Conservation (phyloP, 2,888 invertebrate species). For the Eilema depressum region DNA sequence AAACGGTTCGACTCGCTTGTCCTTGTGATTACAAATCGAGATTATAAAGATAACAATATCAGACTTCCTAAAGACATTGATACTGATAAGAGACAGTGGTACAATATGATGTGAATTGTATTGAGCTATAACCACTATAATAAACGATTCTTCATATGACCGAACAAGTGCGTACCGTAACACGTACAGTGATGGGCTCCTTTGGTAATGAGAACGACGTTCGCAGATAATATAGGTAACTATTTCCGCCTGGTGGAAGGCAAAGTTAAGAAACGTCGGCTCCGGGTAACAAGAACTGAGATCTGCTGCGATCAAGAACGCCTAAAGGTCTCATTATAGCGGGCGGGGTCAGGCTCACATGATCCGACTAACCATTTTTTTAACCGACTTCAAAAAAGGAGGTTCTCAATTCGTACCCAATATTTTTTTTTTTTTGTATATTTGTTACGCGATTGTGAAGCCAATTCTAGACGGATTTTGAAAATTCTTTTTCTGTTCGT, state of each 20-base stretch:
- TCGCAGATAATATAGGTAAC: neutral
- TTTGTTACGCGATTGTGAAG: too few species aligned
- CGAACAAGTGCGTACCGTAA: neutral
- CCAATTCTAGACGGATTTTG: too few species aligned
- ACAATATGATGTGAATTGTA: neutral
- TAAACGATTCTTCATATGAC: neutral
- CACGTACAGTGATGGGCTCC: neutral
- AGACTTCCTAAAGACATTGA: conserved; percentile 5
- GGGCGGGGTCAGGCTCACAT: too few species aligned
- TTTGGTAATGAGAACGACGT: neutral
- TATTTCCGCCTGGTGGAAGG: neutral
- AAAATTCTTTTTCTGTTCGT: too few species aligned
- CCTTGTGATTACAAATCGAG: neutral
- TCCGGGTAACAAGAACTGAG: too few species aligned
- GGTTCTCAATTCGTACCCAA: too few species aligned
- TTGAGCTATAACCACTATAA: neutral
- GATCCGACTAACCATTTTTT: too few species aligned
- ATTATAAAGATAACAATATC: conserved; percentile 10
- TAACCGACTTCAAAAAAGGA: too few species aligned
- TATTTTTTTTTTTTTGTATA: too few species aligned
- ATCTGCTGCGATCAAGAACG: too few species aligned
- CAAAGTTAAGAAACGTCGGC: neutral
- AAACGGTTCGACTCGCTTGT: neutral
- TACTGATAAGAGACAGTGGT: neutral
- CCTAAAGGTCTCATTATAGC: too few species aligned